These are phyloP conservation scores for Cyanistes caeruleus DNA, from an alignment of 2,113 vertebrate species.

Conservation along the genomic window DNA sequence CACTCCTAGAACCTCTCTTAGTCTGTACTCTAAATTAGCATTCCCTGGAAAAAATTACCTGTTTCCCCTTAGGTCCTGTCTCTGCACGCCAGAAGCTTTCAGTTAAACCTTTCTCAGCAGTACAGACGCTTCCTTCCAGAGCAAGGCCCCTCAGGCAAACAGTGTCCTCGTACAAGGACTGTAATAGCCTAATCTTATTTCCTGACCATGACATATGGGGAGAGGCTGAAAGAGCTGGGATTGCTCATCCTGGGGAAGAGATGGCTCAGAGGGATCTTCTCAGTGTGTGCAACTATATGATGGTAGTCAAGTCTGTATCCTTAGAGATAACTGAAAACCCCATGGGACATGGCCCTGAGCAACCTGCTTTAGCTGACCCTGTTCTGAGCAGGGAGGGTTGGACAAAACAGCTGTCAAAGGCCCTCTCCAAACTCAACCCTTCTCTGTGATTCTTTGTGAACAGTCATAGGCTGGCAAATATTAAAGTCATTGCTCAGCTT, in stretches of 20 bases:
- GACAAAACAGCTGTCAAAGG: background rate
- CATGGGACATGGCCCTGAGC: fast-evolving
- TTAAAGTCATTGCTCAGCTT: background rate
- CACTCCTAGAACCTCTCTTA: background rate
- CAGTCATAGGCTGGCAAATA: background rate
- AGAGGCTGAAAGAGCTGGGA: background rate
- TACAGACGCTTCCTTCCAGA: background rate
- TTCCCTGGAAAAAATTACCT: background rate
- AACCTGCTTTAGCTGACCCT: background rate
- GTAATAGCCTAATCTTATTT: background rate
- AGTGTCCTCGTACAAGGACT: background rate
- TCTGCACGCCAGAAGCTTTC: background rate
- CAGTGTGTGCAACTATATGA: background rate
- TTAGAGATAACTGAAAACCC: background rate
- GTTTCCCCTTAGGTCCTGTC: background rate
- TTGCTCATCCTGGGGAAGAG: background rate
- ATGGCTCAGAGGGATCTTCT: background rate
- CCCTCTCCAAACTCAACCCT: background rate
- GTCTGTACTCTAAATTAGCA: background rate
- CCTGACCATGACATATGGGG: background rate
- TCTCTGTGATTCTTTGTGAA: background rate
- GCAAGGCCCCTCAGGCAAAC: background rate
- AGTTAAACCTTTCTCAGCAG: background rate
- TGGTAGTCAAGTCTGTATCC: background rate
- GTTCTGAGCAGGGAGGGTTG: background rate